Evolutionary conservation across 1,140 invertebrate genomes (phyloP).

Genomic region (Zaprionus davidi): DNA sequence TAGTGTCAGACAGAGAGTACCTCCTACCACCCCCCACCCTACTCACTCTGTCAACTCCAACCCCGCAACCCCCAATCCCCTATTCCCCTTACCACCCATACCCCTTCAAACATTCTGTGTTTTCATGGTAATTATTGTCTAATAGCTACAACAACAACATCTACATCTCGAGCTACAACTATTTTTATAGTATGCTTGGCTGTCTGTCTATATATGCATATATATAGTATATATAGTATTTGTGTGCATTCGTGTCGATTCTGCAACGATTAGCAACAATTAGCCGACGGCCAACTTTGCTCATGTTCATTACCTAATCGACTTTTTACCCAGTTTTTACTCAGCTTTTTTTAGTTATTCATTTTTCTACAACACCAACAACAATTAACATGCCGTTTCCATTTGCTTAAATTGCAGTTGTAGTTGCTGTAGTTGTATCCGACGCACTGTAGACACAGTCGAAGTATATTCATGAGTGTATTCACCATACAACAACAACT

Average conservation of each 20-base stretch:
- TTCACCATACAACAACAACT: conserved; percentile 17
- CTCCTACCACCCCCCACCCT: conserved; percentile 8
- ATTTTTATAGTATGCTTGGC: conserved; percentile 5
- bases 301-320: conserved; percentile 75
- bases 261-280: conserved; percentile 77
- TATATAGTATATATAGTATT: conserved; percentile 31
- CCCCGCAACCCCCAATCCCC: background rate
- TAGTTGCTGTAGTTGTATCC: conserved; percentile 46
- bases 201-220: background rate
- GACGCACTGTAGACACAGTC: conserved; percentile 42
- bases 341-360: conserved; percentile 26
- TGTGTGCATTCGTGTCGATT: conserved; percentile 65
- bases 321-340: conserved; percentile 38
- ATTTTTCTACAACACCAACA: conserved; percentile 17
- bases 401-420: conserved; percentile 53
- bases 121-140: conserved; percentile 72
- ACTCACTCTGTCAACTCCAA: background rate
- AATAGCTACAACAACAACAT: conserved; percentile 29
- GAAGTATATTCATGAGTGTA: conserved; percentile 56
- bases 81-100: background rate
- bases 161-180: background rate
- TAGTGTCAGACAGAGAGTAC: conserved; percentile 28
- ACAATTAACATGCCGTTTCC: conserved; percentile 75
- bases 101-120: conserved; percentile 37
- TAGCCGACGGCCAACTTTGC: conserved; percentile 56